Conservation (phyloP, 2,113 vertebrate species). For the Bujurquina vittata region DNA sequence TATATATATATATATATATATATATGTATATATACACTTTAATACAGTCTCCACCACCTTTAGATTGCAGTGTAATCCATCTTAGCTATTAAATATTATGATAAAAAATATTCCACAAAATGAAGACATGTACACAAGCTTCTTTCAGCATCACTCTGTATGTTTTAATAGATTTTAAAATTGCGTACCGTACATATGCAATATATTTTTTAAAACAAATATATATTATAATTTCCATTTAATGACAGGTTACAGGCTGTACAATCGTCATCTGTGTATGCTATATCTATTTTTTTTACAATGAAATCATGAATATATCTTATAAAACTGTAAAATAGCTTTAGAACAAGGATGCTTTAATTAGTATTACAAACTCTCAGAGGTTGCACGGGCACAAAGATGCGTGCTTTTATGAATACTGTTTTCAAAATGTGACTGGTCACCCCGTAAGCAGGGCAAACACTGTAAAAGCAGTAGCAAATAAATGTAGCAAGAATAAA, state of each 20-base stretch:
- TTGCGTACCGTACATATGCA: conserved; percentile 76
- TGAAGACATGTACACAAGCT: conserved; percentile 9
- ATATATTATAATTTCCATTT: conserved; percentile 84
- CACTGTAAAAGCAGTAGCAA: conserved; percentile 27
- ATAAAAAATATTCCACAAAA: neutral
- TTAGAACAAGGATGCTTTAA: conserved; percentile 26
- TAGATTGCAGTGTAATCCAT: neutral
- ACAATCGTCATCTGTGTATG: conserved; percentile 59
- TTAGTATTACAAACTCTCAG: conserved; percentile 16
- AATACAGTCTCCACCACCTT: no score
- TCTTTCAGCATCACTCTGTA: conserved; percentile 56
- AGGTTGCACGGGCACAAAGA: conserved; percentile 13
- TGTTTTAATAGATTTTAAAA: conserved; percentile 73
- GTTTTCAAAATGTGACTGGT: conserved; percentile 19
- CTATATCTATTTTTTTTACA: conserved; percentile 45
- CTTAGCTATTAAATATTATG: neutral
- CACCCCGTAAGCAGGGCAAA: conserved; percentile 5
- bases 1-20: no score
- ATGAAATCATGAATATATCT: conserved; percentile 45
- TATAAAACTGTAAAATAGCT: conserved; percentile 39
- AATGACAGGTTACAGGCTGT: conserved; percentile 73
- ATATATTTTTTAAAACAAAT: conserved; percentile 79
- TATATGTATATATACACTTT: neutral
- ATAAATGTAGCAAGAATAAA: conserved; percentile 17
- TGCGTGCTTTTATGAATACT: conserved; percentile 38